Base-by-base conservation (phyloP, 2,888 invertebrate species). In the Scaptomyza reducta region DNA sequence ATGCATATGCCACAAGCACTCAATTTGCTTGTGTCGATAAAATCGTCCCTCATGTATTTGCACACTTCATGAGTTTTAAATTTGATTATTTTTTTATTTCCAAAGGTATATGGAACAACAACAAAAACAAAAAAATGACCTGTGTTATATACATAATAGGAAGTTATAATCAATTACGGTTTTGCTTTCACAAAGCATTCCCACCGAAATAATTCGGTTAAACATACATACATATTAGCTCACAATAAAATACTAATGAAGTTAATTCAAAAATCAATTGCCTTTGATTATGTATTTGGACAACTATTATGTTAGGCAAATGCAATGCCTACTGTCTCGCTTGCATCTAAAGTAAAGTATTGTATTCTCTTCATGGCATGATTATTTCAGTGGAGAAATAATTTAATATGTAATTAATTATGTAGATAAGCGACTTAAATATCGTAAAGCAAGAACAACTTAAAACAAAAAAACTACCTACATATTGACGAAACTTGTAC, bases 121-220 rank as follows among this genome's bases (percentile, higher is more conserved):
- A 49, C 31, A 31, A 62, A 53, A 66, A 49, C 47, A 77, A 68
- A 65, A 65, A 75, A 68, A 69, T 66, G 64, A 79, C 88, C 81
- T 88, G 88, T 82, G 87, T 88, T 82, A 86, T 86, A 79, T 82
- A 81, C 68, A 88, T 72, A 69, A 78, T 82, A 82, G 88, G 80
- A 88, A 82, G 87, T 82, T 86, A 82, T 86, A 79, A 88, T 86
- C 88, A 69, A 65, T 65, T 69, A 83, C 66, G 87, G 88, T 88
- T 86, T 88, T 82, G 81, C 81, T 82, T 82, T 82, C 88, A 70
- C 58, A 77, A 60, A 82, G 81, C 81, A 88, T 82, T 82, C 81
- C 81, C 88, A 82, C 88, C 81, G 81, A 82, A 87, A 60, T 31
- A 68, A 58, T 72, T 82, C 88, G 88, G 81, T 78, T 62, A 51